phyloP scores from a whole-genome alignment of 2,888 invertebrate genomes.

The Aphidius colemani region DNA sequence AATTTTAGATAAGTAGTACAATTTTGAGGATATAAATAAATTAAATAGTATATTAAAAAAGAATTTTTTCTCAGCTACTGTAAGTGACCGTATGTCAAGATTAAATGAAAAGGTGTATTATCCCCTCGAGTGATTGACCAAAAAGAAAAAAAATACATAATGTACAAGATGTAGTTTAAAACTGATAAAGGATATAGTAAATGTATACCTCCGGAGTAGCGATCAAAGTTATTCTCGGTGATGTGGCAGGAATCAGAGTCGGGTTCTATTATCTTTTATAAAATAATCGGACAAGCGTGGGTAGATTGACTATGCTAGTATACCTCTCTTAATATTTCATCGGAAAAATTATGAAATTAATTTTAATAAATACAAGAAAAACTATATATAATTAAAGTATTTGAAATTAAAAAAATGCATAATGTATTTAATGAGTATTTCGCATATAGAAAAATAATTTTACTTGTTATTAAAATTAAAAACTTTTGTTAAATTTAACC shows the following conservation, averaged over 20 bases:
- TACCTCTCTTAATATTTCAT: no score
- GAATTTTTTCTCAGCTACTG: conserved; percentile 11
- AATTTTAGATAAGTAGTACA: not conserved
- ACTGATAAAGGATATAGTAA: conserved; percentile 4
- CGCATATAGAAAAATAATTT: no score
- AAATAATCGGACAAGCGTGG: conserved; percentile 40
- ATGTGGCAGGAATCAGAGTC: conserved; percentile 49
- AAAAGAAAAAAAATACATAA: conserved; percentile 23
- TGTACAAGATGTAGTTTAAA: conserved; percentile 8
- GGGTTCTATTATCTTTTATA: conserved; percentile 46
- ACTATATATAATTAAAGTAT: no score
- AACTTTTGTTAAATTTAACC: no score
- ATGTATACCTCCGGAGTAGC: conserved; percentile 4
- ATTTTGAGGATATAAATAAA: not conserved
- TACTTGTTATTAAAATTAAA: no score
- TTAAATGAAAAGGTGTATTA: conserved; percentile 17
- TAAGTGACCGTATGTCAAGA: conserved; percentile 22
- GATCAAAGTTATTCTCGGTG: conserved; percentile 41
- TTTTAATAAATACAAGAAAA: no score
- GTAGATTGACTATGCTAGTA: no score
- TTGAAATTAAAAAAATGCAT: no score
- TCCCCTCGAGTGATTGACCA: conserved; percentile 8
- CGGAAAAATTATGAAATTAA: no score
- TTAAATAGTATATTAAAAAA: conserved; percentile 12
- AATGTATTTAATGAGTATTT: no score